Conservation (phyloP, 2,888 invertebrate genomes). For the Leptinotarsa haldemani region DNA sequence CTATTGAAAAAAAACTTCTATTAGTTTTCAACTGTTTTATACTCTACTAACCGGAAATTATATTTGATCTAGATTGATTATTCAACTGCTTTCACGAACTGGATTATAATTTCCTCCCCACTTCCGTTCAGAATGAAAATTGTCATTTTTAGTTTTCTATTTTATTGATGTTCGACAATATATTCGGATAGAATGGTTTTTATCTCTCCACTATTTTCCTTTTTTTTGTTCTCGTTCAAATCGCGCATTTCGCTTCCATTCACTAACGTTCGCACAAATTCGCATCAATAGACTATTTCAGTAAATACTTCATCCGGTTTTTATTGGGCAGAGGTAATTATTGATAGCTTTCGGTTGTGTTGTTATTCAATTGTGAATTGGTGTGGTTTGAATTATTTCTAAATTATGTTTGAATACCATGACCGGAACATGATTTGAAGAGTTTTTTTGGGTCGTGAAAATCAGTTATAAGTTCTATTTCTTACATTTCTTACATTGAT, state of each 20-base stretch:
- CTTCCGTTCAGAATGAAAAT: constrained; percentile 1
- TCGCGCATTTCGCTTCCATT: constrained; percentile 5
- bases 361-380: neutral
- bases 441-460: no score
- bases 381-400: neutral
- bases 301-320: constrained; percentile 3
- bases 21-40: no score
- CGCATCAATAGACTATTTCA: neutral
- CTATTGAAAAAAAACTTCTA: no score
- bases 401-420: no score
- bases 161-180: constrained; percentile 1
- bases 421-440: no score
- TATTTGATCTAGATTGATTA: no score
- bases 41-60: no score
- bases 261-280: constrained; percentile 4
- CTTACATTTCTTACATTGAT: no score
- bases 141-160: constrained; percentile 8
- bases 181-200: constrained; percentile 8
- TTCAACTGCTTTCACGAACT: neutral
- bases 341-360: neutral
- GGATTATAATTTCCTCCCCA: neutral
- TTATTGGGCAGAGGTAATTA: neutral
- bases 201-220: constrained; percentile 9
- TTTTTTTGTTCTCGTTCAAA: constrained; percentile 10
- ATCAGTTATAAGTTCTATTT: no score